Evolutionary conservation across 2,888 invertebrate species (phyloP), one percentile per base, ranked within the genome.

Genomic region (Horisme vitalbata): DNA sequence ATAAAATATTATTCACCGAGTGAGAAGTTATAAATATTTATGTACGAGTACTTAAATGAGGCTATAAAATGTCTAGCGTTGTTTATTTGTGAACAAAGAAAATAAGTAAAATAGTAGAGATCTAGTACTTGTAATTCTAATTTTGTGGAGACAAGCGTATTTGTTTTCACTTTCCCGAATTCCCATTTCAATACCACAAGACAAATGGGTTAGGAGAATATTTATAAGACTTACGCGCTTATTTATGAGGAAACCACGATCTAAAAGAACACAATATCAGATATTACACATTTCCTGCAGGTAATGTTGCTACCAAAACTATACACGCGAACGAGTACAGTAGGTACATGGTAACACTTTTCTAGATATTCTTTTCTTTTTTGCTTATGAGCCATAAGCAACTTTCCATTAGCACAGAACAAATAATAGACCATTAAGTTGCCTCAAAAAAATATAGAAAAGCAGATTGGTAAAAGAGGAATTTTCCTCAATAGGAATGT

Each of bases 171-270:
- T 58, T 47, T 51, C 52, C 45, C 43, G 34, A 52, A 57, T 53
- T 52, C 49, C 35, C 37, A 50, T 33, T 52, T 59, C 54, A 56
- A 50, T 56, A 46, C 35, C 35, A 32, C 34, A 46, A 57, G 58
- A 57, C 54, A 56, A 51, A 61, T 56, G 49, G 44, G 45, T 43
- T 52, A 43, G 52, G 44, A 60, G 57, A 59, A 59, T 55, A 68
- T 65, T 61, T 61, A 63, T 56, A 63, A 58, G 53, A 52, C 48
- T 39, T 36, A 55, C 44, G 52, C 61, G 52, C 45, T 51, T 63
- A 55, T 57, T 57, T 61, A 54, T 58, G 58, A 49, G 48, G 59
- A 63, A 65, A 58, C 23, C 23, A n/a, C 23, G n/a, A 23, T 2
- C 23, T 23, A 23, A 23, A 2, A n/a, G 23, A 23, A 8, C n/a